Base-by-base conservation (phyloP, 2,113 vertebrate genomes). In the Echinops telfairi region DNA sequence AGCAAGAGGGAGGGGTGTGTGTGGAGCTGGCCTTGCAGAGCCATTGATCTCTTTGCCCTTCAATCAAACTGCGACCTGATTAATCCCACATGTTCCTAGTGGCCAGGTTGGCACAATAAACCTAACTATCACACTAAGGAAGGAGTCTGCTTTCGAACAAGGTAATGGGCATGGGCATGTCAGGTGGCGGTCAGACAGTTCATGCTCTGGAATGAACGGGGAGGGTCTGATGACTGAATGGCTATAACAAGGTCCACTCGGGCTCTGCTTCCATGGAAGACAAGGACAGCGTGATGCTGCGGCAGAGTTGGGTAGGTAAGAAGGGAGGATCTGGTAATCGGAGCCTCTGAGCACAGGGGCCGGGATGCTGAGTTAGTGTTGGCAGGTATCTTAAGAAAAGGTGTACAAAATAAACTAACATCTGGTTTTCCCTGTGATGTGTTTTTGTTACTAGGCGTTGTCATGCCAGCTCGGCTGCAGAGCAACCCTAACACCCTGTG, bases 241-340 rank as follows among this genome's bases (percentile, higher is more conserved):
- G 25, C 2, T 0, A 20, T 7, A 4, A 4, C 7, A 33, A n/a
- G 7, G 4, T 25, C 36, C 0, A 0, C 15, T 9, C n/a, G 31
- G 0, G 0, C 71, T 88, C 25, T 38, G 20, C 57, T 47, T 43
- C 10, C 1, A 29, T 0, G 12, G 47, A 70, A 62, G 47, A 38
- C 0, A 64, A 1, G 22, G 4, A 53, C 15, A 29, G 33, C 23
- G 0, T 4, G 16, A 7, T 6, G 12, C 70, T 22, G 43, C 9
- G 47, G 77, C 14, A 36, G 60, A 0, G 1, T 33, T 1, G 27
- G 40, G 1, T 2, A 27, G 85, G 40, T 43, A 15, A 0, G 22
- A 0, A 62, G n/a, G 23, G 0, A 33, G 1, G 15, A 12, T 27
- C 3, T 27, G 43, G 3, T 23, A 31, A 31, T 3, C 20, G 16